phyloP scores from a whole-genome alignment of 2,888 invertebrate species.

The Euspilapteryx auroguttella region DNA sequence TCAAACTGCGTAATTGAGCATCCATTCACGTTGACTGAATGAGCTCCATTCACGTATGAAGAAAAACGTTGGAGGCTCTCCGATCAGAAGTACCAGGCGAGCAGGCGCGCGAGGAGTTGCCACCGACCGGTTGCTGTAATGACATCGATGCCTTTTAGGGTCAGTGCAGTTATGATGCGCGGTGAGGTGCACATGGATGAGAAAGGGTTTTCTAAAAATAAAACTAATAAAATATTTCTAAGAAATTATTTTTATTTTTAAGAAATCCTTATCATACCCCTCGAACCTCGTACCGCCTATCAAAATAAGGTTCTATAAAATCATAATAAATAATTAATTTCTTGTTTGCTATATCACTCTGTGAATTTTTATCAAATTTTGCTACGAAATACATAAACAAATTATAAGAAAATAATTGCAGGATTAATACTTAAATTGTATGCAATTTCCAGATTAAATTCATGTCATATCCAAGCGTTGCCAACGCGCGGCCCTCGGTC shows the following conservation, averaged over 20 bases:
- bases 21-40: constrained; percentile 17
- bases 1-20: background rate
- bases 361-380: no score
- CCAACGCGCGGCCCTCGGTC: constrained; percentile 23
- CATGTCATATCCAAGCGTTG: constrained; percentile 21
- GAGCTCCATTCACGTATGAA: constrained; percentile 18
- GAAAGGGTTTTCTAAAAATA: constrained; percentile 9
- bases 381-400: no score
- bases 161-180: constrained; percentile 44
- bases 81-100: constrained; percentile 33
- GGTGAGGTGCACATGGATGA: constrained; percentile 27
- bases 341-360: no score
- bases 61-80: constrained; percentile 37
- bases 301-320: no score
- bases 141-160: constrained; percentile 54
- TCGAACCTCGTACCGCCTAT: no score
- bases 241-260: no score
- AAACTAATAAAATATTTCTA: no score
- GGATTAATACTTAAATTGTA: no score
- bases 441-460: no score
- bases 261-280: no score
- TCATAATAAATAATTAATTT: no score
- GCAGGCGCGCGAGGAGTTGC: constrained; percentile 30
- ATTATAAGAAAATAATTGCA: no score
- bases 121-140: constrained; percentile 39